Conservation (phyloP, 1,140 invertebrate genomes). For the Tetragnatha versicolor region DNA sequence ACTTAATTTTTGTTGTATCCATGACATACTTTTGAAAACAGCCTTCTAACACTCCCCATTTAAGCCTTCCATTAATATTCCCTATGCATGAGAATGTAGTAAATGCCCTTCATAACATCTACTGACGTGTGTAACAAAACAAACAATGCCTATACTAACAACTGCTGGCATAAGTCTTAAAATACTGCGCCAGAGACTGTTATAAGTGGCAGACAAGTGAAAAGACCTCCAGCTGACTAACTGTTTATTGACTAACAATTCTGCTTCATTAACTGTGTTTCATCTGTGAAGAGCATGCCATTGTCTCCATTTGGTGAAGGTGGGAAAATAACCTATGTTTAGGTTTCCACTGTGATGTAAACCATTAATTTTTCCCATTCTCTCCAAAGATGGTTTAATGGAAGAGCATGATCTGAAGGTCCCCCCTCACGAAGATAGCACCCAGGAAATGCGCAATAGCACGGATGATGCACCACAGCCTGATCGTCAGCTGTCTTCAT, state of each 20-base stretch:
- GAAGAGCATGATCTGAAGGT: background rate
- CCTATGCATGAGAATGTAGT: constrained; percentile 28
- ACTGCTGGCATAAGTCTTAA: constrained; percentile 28
- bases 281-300: constrained; percentile 16
- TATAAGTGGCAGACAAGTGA: constrained; percentile 19
- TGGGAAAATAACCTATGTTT: background rate
- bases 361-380: constrained; percentile 49
- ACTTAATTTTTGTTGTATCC: too few relatives aligned
- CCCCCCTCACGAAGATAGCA: background rate
- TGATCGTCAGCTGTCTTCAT: constrained; percentile 36
- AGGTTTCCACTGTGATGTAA: background rate
- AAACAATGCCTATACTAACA: constrained; percentile 21
- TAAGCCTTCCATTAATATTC: constrained; percentile 5
- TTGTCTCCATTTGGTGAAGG: constrained; percentile 34
- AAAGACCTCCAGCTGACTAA: constrained; percentile 31
- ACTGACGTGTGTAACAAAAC: background rate
- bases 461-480: background rate
- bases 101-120: background rate
- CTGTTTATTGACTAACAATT: constrained; percentile 39
- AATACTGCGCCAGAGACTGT: constrained; percentile 40
- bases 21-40: background rate
- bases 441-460: background rate
- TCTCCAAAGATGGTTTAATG: constrained; percentile 40
- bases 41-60: constrained; percentile 12
- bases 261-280: constrained; percentile 40